These are phyloP conservation scores for Macrosiphum euphorbiae DNA, from an alignment of 2,888 invertebrate genomes.

Conservation along the genomic window DNA sequence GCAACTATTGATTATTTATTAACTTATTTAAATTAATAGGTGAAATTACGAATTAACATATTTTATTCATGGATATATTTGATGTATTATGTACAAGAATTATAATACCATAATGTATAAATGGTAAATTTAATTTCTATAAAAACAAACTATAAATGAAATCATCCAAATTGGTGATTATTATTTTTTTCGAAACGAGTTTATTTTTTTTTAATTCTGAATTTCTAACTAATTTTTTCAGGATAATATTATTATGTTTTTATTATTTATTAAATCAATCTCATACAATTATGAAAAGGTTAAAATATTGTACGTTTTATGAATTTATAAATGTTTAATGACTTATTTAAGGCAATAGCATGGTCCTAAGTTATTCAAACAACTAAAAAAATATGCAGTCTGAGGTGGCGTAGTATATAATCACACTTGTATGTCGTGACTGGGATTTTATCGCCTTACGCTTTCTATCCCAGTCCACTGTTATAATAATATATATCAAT, in stretches of 20 bases:
- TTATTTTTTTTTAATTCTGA: neutral
- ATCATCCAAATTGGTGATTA: neutral
- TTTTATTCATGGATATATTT: neutral
- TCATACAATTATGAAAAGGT: neutral
- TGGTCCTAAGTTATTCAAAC: conserved; percentile 45
- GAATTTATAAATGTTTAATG: conserved; percentile 57
- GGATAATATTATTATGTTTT: neutral
- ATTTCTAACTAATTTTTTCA: neutral
- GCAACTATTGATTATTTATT: neutral
- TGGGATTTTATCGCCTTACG: conserved; percentile 48
- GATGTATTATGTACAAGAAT: neutral
- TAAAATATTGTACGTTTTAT: conserved; percentile 25
- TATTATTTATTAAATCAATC: conserved; percentile 20
- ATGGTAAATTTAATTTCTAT: neutral
- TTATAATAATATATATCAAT: conserved; percentile 54
- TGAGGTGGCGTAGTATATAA: conserved; percentile 39
- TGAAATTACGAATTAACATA: neutral
- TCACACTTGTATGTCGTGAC: conserved; percentile 51
- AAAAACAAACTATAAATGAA: neutral
- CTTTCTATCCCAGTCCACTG: neutral
- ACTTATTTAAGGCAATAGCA: conserved; percentile 40
- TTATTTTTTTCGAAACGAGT: neutral
- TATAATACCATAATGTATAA: neutral
- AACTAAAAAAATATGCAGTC: neutral
- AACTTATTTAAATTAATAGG: neutral